phyloP scores from a whole-genome alignment of 2,888 invertebrate genomes.

The Congeria kusceri region DNA sequence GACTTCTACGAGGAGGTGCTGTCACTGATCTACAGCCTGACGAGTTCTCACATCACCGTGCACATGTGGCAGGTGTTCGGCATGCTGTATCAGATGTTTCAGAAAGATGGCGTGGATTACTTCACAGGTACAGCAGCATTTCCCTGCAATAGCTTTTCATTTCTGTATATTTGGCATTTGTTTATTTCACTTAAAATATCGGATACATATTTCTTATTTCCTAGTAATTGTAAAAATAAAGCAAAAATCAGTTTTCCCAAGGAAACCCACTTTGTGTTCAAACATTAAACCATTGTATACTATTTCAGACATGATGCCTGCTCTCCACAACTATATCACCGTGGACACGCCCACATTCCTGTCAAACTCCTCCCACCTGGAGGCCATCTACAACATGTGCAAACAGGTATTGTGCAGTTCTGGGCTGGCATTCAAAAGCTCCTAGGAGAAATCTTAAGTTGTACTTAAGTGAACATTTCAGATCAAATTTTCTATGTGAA shows the following conservation, averaged over 20 bases:
- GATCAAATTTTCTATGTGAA: too few species aligned
- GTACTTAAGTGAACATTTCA: too few species aligned
- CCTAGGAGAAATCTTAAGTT: too few species aligned
- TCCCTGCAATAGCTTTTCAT: too few species aligned
- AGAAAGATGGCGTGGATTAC: slow-evolving; percentile 97
- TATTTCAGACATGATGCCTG: slow-evolving; percentile 97
- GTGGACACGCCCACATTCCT: slow-evolving; percentile 97
- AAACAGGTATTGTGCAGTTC: slow-evolving; percentile 93
- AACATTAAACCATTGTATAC: too few species aligned
- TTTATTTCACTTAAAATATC: too few species aligned
- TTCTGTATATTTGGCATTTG: too few species aligned
- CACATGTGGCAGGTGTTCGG: slow-evolving; percentile 98
- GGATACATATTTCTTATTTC: too few species aligned
- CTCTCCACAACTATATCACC: slow-evolving; percentile 98
- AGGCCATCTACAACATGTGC: slow-evolving; percentile 98
- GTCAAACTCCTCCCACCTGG: slow-evolving; percentile 94
- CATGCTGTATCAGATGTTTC: slow-evolving; percentile 90
- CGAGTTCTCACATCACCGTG: slow-evolving; percentile 93
- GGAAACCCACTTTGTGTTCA: too few species aligned
- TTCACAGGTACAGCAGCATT: slow-evolving; percentile 87
- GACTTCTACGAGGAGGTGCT: slow-evolving; percentile 99
- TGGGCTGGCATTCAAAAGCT: too few species aligned
- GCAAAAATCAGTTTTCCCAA: too few species aligned
- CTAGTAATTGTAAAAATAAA: too few species aligned
- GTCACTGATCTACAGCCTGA: slow-evolving; percentile 95